phyloP scores from a whole-genome alignment of 2,113 vertebrate genomes.

The Dromaius novaehollandiae region DNA sequence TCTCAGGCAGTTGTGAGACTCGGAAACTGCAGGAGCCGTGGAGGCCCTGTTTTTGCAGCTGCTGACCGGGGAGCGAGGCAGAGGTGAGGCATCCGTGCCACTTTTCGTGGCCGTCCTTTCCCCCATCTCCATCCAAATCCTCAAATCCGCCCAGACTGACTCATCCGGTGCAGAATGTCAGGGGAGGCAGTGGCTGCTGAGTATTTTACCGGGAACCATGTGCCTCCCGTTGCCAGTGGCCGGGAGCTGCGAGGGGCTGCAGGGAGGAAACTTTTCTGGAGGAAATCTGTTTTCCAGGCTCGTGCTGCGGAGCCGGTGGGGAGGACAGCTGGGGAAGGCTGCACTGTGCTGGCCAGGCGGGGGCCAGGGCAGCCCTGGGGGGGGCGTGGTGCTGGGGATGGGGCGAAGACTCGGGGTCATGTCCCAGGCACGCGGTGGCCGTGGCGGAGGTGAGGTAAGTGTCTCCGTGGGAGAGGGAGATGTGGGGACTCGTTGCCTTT shows the following conservation, averaged over 20 bases:
- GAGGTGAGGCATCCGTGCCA: background rate
- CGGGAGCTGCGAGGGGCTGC: background rate
- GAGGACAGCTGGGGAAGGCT: background rate
- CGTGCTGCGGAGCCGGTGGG: background rate
- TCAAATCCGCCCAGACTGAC: background rate
- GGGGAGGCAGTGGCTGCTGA: background rate
- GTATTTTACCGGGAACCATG: background rate
- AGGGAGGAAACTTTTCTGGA: background rate
- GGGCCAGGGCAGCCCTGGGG: background rate
- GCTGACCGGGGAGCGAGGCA: background rate
- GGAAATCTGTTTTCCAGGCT: too few relatives aligned
- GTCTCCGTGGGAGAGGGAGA: background rate
- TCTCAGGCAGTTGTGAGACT: background rate
- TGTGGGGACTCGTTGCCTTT: background rate
- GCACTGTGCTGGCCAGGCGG: background rate
- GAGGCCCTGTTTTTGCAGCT: background rate
- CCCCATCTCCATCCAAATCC: background rate
- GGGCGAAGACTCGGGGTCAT: too few relatives aligned
- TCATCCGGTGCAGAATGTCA: background rate
- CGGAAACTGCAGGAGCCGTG: background rate
- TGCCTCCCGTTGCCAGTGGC: background rate
- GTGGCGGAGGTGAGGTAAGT: background rate
- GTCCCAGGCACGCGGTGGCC: background rate
- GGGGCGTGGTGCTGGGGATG: accelerated
- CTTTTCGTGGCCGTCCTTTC: background rate